Base-by-base conservation (phyloP, 30 jellyfish, hydroid and myxozoan genomes). In the Hydractinia echinata region DNA sequence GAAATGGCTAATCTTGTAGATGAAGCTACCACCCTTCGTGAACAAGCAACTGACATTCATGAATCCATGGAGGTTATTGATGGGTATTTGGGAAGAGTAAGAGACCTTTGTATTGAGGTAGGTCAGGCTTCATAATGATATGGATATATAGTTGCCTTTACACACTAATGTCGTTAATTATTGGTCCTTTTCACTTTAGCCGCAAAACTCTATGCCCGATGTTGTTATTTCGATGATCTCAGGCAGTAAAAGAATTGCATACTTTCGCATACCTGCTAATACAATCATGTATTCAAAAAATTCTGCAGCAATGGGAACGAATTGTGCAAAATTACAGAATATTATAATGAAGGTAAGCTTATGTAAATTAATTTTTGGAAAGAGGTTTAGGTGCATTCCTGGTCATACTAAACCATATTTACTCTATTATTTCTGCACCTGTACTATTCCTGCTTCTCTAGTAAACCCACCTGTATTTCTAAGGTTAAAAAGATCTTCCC, bases 161-260 rank as follows among this genome's bases (percentile, higher is more conserved):
- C 18, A 13, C 53, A 0, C 16, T n/a, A 64, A 7, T 53, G 79
- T 76, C 51, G 7, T 51, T 62, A 61, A 14, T 90, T 90, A 62
- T 94, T 85, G 48, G 87, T 89, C 16, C 77, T 89, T 5, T 79
- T 84, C 67, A 18, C 81, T 71, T 51, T 20, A 92, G 99, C 99
- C 99, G 1, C 99, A 93, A 93, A 93, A 93, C 83, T 87, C 96
- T 4, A 87, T 93, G 96, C 99, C 99, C 11, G 99, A 93, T 73
- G 95, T 93, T 10, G 95, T 93, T 61, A 79, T 93, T 4, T 93
- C 95, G 95, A 93, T 93, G 99, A 77, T 93, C 20, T 82, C 95
- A 21, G 99, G 99, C 66, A 93, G 92, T 83, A 87, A 84, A 55
- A 89, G 99, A 15, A 93, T 93, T 21, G 99, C 96, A 4, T 93